phyloP scores from a whole-genome alignment of 2,113 vertebrate species.

The Ahaetulla prasina region DNA sequence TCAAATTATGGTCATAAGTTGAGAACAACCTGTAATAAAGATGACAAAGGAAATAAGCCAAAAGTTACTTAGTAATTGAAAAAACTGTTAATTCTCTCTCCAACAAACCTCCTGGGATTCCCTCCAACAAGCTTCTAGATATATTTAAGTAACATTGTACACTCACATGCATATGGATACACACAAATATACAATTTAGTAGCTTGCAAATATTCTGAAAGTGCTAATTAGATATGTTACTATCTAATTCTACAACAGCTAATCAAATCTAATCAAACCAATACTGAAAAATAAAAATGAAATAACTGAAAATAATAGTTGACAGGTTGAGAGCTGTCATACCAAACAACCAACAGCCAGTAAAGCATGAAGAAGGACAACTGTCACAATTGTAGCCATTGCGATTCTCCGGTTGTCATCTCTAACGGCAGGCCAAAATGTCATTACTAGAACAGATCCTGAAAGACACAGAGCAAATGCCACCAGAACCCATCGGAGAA shows the following conservation, averaged over 20 bases:
- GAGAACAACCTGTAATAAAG: background rate
- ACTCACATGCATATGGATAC: background rate
- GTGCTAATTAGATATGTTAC: background rate
- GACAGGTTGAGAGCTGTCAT: slow-evolving; percentile 30
- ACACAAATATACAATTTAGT: background rate
- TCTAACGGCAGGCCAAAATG: slow-evolving; percentile 91
- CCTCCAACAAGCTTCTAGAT: background rate
- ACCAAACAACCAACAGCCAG: slow-evolving; percentile 92
- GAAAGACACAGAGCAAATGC: slow-evolving; percentile 85
- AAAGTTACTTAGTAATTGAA: background rate
- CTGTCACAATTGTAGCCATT: slow-evolving; percentile 67
- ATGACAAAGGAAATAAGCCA: background rate
- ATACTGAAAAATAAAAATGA: background rate
- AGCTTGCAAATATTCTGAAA: background rate
- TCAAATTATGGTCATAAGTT: too few species aligned
- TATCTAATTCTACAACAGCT: background rate
- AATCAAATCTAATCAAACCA: background rate
- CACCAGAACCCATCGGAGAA: slow-evolving; percentile 84
- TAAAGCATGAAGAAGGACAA: slow-evolving; percentile 82
- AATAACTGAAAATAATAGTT: background rate
- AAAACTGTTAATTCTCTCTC: background rate
- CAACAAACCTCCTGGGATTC: background rate
- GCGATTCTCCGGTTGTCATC: slow-evolving; percentile 85
- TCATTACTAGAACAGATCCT: slow-evolving; percentile 87
- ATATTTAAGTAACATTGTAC: background rate